Evolutionary conservation across 2,113 vertebrate species (phyloP), one percentile per base, ranked within the genome.

Genomic region (Mugil cephalus): DNA sequence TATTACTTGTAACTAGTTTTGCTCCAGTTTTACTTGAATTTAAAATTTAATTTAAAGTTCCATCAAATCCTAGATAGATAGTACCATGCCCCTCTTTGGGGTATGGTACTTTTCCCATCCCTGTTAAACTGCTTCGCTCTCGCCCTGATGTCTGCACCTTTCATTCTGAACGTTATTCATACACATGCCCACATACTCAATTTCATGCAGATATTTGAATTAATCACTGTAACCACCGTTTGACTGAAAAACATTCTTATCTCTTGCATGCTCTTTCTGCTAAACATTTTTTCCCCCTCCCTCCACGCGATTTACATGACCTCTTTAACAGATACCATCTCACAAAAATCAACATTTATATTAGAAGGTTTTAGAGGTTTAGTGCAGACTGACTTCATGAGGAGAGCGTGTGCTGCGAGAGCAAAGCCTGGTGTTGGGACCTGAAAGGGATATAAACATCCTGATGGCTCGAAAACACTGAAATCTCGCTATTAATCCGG

Each of bases 291-390:
- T 67, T 54, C 65, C 54, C n/a, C 7, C 43, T 53, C 52, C 40
- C 52, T 66, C 38, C 36, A 15, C 0, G 52, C 72, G 81, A 2
- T 81, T 80, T 69, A 60, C 38, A 51, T 47, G 48, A 54, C 76
- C 79, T 36, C 54, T 66, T 60, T 75, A 19, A 47, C 51, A 63
- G 79, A 88, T 79, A 78, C 11, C 19, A 66, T 84, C 85, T 64
- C 21, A 46, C 43, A 63, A 74, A 50, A 82, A 89, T 89, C 85
- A 80, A 76, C 80, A 87, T 87, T 88, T 88, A 85, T 85, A 86
- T 80, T 62, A 63, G 34, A 63, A 58, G 43, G 69, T 78, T 70
- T 80, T 63, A 55, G 61, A 70, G 24, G 47, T 66, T 87, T 60
- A 43, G 47, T 24, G 42, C 65, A 58, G 30, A 51, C 45, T 0